Evolutionary conservation across 2,113 vertebrate genomes (phyloP), one percentile per base, ranked within the genome.

Genomic region (zebrafish (Danio rerio)): DNA sequence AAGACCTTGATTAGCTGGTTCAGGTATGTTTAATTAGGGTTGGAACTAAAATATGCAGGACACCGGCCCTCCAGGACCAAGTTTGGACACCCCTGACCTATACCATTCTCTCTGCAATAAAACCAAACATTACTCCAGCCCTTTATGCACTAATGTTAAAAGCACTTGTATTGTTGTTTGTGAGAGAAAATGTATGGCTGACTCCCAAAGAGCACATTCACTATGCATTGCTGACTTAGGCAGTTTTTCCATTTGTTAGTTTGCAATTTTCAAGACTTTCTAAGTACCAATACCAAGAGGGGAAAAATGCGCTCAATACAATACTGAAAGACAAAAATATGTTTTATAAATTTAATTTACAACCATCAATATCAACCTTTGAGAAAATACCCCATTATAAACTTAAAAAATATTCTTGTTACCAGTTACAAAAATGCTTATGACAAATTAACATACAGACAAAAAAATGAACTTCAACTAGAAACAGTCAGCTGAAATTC

Each of bases 361-460:
- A 89, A 45, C 83, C 65, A 83, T 81, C 82, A 86, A 87, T 81
- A 84, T 83, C 63, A 87, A 81, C 59, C 52, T 83, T 61, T 72
- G 73, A 66, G 78, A 89, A 87, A 88, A 90, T 87, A 84, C 68
- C 80, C 80, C 58, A 75, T 84, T 86, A 85, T 72, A 88, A 88
- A 88, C 69, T 49, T 86, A 89, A 73, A 89, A 89, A 89, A 89
- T 86, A 88, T 70, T 65, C 72, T 81, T 47, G 55, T 75, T 62
- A 81, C 59, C 80, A 58, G 63, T 84, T 76, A 74, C 66, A 81
- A 83, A 82, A 83, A 55, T 42, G 18, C 12, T 43, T 77, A 16
- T 72, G 12, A 86, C 49, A 68, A 72, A 78, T 65, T 78, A 84
- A 73, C 45, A 53, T 49, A 81, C 52, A 69, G 72, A 88, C 84